Evolutionary conservation across 2,797 vertebrate species (phyloP), one percentile per base, ranked within the genome.

Genomic region (Chaetophractus vellerosus): DNA sequence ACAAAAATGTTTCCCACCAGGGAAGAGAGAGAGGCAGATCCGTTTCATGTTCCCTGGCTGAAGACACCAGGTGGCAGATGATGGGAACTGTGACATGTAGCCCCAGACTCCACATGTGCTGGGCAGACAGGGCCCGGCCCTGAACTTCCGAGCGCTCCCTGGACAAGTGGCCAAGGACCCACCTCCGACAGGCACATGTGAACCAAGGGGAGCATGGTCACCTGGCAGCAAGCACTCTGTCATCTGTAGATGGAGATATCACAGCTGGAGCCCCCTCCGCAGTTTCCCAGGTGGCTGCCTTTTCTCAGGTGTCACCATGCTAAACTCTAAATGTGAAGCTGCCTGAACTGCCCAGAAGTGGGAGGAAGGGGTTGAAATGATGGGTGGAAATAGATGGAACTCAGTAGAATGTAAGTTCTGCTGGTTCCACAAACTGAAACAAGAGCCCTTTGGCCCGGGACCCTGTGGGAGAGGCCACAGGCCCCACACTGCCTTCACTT

Each of bases 151-250:
- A 55, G n/a, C 12, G 4, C 41, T 71, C 57, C 68, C 23, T 55
- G 23, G 48, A 79, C 63, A 55, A 69, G 57, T 21, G 63, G 48
- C 52, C 55, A 10, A 5, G 36, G n/a, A 6, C 33, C 36, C 16
- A 0, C 41, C 74, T 52, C 61, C 41, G 63, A 33, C 10, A 31
- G 74, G 19, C 33, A 36, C 38, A 5, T 15, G 26, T 23, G 52
- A 38, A 2, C 72, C 38, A 2, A 64, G 72, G 12, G 19, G 16
- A 33, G 28, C 0, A 0, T 28, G 45, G 31, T 31, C 15, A 7
- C 45, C 38, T 21, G n/a, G 31, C 2, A 19, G 52, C 1, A 7
- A 2, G 1, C 0, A 1, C 33, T 6, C 0, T 0, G 33, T 11
- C 52, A 16, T 3, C 55, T 6, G 28, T 0, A 79, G 50, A 26